Conservation (phyloP, 2,888 invertebrate species). For the Conistra vaccinii region DNA sequence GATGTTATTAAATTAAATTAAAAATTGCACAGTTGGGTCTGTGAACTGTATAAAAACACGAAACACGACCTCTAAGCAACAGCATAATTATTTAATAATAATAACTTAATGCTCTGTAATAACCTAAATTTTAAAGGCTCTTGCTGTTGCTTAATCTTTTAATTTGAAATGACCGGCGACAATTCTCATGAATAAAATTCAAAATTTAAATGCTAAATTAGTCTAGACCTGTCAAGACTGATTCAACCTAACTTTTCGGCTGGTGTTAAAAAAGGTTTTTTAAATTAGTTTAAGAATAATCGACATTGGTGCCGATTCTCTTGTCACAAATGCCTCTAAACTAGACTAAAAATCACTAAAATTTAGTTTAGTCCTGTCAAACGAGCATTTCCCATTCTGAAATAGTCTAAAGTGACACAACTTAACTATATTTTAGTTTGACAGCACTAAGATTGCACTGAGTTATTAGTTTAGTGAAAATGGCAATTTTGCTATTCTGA, state of each 20-base stretch:
- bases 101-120: conserved; percentile 39
- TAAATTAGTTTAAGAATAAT: not conserved
- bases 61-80: conserved; percentile 49
- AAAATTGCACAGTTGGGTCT: no score
- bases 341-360: no score
- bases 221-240: not conserved
- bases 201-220: not conserved
- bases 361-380: no score
- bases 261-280: not conserved
- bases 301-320: no score
- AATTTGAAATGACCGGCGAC: conserved; percentile 12
- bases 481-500: no score
- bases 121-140: conserved; percentile 22
- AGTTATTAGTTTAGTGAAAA: no score
- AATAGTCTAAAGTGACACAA: no score
- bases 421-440: no score
- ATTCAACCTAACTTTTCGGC: not conserved
- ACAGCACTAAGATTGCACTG: no score
- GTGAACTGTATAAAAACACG: conserved; percentile 56
- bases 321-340: no score
- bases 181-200: conserved; percentile 16
- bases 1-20: conserved; percentile 4
- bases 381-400: no score
- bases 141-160: not conserved
- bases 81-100: no score